Evolutionary conservation across 2,113 vertebrate genomes (phyloP).

Genomic region (Struthidea cinerea): DNA sequence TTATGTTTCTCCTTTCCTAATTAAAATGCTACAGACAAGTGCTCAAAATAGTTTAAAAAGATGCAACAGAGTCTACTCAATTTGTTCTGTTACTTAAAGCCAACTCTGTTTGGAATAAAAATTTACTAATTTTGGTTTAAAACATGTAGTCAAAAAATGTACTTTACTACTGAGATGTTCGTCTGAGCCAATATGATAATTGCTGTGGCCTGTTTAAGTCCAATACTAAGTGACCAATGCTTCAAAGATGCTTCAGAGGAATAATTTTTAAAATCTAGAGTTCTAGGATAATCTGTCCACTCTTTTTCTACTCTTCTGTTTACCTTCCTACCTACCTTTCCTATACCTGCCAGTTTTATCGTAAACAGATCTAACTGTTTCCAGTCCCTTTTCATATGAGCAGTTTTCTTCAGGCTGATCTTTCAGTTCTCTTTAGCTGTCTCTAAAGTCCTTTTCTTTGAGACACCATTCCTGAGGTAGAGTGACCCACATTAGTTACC

Average conservation of each 20-base stretch:
- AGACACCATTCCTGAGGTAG: not conserved
- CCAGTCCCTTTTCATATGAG: not conserved
- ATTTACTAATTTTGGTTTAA: not conserved
- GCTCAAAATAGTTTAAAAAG: not conserved
- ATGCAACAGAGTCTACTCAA: not conserved
- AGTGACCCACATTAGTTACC: not conserved
- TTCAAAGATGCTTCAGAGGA: not conserved
- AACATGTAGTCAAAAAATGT: not conserved
- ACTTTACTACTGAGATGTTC: not conserved
- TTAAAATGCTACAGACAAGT: not conserved
- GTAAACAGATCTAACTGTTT: not conserved
- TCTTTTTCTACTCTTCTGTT: not conserved
- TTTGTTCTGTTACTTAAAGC: not conserved
- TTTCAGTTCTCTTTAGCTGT: not conserved
- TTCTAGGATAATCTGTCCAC: not conserved
- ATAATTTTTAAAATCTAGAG: not conserved
- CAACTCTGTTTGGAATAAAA: not conserved
- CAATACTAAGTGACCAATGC: not conserved
- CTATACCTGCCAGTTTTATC: not conserved
- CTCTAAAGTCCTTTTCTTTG: not conserved
- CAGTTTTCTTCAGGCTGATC: not conserved
- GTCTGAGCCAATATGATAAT: not conserved
- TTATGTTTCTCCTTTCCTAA: not conserved
- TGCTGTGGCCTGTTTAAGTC: not conserved
- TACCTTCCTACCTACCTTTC: not conserved